Base-by-base conservation (phyloP, 64 coral and sea anemone species). In the Orbicella faveolata region DNA sequence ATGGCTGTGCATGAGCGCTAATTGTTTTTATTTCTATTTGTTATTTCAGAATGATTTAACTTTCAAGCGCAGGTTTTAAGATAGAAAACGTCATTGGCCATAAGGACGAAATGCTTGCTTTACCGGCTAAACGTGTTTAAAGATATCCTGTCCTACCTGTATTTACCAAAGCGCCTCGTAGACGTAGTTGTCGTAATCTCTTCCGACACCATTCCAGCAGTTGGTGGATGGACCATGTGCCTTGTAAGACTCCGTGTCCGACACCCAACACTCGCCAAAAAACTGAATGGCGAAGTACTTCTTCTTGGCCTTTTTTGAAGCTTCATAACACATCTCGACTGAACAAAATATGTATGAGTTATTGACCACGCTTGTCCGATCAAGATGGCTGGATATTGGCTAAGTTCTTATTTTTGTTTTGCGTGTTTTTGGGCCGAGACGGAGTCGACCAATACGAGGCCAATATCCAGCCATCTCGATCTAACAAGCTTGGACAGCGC, bases 201-300 rank as follows among this genome's bases (percentile, higher is more conserved):
- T 90, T 15, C 95, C 95, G 2, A 90, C 84, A 37, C 95, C 95
- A 9, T 93, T 93, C 86, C 83, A 93, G 33, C 95, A 96, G 34
- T 90, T 88, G 25, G 63, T 78, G 4, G 95, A 93, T 36, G 54
- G 75, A 26, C 91, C 91, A 48, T 96, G 72, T 41, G 61, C 87
- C 66, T 96, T 88, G 83, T 90, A 94, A 19, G 75, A 83, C 0
- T 87, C 75, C 0, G 36, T 88, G 9, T 93, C 83, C 2, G 89
- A 88, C 13, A 96, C 94, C 94, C 94, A 96, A 25, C 94, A 96
- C 69, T 96, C 94, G 16, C 94, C 94, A 44, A 82, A 96, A 83
- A 96, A 96, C 79, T 96, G 94, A 33, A 96, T 75, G 61, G 91
- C 94, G 75, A 96, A 96, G 83, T 87, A 96, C 44, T 90, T 87